phyloP scores from a whole-genome alignment of 2,113 vertebrate genomes.

The Miniopterus natalensis region DNA sequence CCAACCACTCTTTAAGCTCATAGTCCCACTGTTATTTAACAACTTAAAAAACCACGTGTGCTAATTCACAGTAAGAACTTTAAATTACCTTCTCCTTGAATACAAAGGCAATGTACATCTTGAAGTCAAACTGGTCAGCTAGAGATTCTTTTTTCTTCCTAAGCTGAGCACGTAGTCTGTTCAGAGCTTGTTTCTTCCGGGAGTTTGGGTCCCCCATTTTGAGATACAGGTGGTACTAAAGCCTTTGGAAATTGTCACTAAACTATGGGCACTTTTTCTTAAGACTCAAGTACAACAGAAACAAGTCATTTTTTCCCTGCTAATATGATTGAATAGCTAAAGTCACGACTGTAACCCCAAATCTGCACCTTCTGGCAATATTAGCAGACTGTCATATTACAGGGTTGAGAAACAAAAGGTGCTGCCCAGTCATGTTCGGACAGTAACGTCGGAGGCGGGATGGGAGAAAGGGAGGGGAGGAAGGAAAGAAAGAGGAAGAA shows the following conservation, averaged over 20 bases:
- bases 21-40: neutral
- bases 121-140: conserved; percentile 99
- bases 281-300: conserved; percentile 93
- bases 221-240: conserved; percentile 91
- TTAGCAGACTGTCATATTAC: conserved; percentile 85
- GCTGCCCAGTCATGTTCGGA: conserved; percentile 87
- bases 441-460: conserved; percentile 74
- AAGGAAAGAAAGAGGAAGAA: conserved; percentile 67
- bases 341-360: conserved; percentile 87
- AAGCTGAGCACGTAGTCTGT: conserved; percentile 99
- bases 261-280: conserved; percentile 90
- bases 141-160: conserved; percentile 99
- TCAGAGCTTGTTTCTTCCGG: conserved; percentile 99
- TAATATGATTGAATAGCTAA: conserved; percentile 87
- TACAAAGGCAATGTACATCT: conserved; percentile 99
- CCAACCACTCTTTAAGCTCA: conserved; percentile 23
- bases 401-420: conserved; percentile 88
- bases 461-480: conserved; percentile 44
- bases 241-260: conserved; percentile 90
- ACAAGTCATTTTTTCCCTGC: conserved; percentile 90
- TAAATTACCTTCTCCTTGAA: conserved; percentile 99
- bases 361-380: conserved; percentile 86
- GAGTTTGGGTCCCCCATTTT: conserved; percentile 99
- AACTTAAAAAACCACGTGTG: conserved; percentile 51
- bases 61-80: conserved; percentile 62